Base-by-base conservation (phyloP, 2,888 invertebrate genomes). In the Serripes groenlandicus region DNA sequence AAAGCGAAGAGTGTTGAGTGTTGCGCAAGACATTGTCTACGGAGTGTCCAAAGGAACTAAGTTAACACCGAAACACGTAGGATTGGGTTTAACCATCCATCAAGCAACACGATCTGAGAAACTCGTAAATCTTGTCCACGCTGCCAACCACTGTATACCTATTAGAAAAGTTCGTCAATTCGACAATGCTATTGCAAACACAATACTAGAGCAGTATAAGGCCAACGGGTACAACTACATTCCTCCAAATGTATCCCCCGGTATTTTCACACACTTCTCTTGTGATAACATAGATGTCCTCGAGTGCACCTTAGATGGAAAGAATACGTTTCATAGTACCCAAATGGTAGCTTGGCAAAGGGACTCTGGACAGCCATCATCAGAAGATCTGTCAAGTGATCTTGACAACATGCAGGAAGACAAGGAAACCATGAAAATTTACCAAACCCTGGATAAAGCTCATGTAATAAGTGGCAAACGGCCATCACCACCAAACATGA, bases 311-410 rank as follows among this genome's bases (percentile, higher is more conserved):
- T 34, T 80, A 11, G 75, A 75, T 75, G 80, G n/a, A n/a, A 26
- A 56, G 68, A 75, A 75, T 26, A 80, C 75, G 7, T 80, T 80
- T n/a, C 81, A 81, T 49, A 35, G 64, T 56, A 81, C 81, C 7
- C 81, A 81, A 37, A 80, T 80, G 80, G 70, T 75, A 23, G 66
- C 56, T 23, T 74, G 74, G 58, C 80, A 75, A 49, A n/a, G n/a
- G n/a, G n/a, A n/a, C n/a, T n/a, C n/a, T n/a, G n/a, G n/a, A n/a
- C n/a, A n/a, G n/a, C n/a, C n/a, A n/a, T n/a, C n/a, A n/a, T n/a
- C n/a, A n/a, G n/a, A n/a, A n/a, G n/a, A n/a, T n/a, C n/a, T n/a
- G n/a, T n/a, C n/a, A n/a, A n/a, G n/a, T n/a, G n/a, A n/a, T n/a
- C n/a, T n/a, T n/a, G n/a, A n/a, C n/a, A n/a, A n/a, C n/a, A n/a